Conservation (phyloP, 2,113 vertebrate species). For the Lamprologus tigripictilis region DNA sequence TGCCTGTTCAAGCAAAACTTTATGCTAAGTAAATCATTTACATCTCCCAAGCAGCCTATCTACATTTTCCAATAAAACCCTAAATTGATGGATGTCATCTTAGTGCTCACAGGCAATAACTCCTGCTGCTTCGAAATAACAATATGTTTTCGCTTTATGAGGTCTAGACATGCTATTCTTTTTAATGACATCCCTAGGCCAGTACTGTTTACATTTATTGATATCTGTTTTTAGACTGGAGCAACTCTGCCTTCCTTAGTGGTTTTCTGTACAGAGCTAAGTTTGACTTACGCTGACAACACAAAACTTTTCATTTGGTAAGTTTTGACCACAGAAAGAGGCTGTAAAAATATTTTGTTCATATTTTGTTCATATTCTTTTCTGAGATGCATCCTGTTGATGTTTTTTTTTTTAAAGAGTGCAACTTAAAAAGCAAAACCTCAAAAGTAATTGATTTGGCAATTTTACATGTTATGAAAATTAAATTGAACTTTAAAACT, state of each 20-base stretch:
- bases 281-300: slow-evolving; percentile 8
- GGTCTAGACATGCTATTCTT: slow-evolving; percentile 67
- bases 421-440: background rate
- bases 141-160: slow-evolving; percentile 63
- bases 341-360: background rate
- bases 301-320: slow-evolving; percentile 32
- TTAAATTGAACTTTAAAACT: background rate
- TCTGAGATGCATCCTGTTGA: background rate
- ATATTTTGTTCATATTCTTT: background rate
- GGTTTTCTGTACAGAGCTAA: slow-evolving; percentile 15
- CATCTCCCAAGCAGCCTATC: slow-evolving; percentile 67
- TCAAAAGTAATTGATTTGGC: background rate
- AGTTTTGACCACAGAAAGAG: background rate
- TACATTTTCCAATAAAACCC: slow-evolving; percentile 72
- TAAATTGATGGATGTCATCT: slow-evolving; percentile 75
- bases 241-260: slow-evolving; percentile 24
- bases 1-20: slow-evolving; percentile 64
- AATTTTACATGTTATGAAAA: background rate
- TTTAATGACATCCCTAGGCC: slow-evolving; percentile 64
- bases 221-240: slow-evolving; percentile 55
- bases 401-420: background rate
- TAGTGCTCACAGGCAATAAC: slow-evolving; percentile 62
- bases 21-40: slow-evolving; percentile 75
- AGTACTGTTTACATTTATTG: slow-evolving; percentile 64
- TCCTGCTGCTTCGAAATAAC: slow-evolving; percentile 64